These are phyloP conservation scores for Tortricodes alternella DNA, from an alignment of 2,888 invertebrate species.

Conservation along the genomic window DNA sequence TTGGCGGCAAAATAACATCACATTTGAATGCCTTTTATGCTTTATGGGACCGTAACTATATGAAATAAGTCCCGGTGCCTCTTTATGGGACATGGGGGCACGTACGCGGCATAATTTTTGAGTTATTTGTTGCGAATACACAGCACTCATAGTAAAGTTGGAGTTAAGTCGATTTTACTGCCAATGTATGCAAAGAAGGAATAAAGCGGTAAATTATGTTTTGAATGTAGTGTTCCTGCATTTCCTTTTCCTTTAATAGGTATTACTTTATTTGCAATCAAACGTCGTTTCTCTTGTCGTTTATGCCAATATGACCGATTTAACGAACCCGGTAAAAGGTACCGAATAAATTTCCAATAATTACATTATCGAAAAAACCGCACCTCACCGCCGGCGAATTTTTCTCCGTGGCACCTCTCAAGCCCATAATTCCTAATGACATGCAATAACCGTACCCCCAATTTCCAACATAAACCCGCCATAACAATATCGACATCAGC, in stretches of 20 bases:
- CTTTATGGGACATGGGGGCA: conserved; percentile 77
- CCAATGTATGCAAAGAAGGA: conserved; percentile 25
- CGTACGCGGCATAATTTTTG: conserved; percentile 77
- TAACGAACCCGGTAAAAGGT: conserved; percentile 50
- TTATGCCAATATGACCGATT: background rate
- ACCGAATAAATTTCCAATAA: conserved; percentile 79
- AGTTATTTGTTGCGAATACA: conserved; percentile 62
- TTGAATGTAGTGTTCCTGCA: background rate
- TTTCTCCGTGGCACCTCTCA: conserved; percentile 66
- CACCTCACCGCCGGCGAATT: conserved; percentile 68
- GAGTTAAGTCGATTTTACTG: conserved; percentile 29
- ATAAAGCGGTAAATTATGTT: background rate
- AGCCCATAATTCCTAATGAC: conserved; percentile 84
- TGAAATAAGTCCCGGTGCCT: conserved; percentile 74
- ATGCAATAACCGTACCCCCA: conserved; percentile 83
- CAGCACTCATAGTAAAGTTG: conserved; percentile 33
- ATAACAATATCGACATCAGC: conserved; percentile 84
- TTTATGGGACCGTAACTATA: conserved; percentile 80
- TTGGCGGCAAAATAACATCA: conserved; percentile 83
- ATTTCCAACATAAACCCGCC: conserved; percentile 82
- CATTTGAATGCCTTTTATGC: conserved; percentile 83
- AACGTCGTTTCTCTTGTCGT: background rate
- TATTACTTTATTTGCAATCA: background rate
- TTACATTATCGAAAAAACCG: conserved; percentile 76
- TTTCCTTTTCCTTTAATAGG: background rate